A percentile compares a stretch with the other conserved stretches of the same genome.
These are phyloP conservation scores for Malurus elegans DNA, from an alignment of 2,113 vertebrate genomes.

Conservation along the genomic window DNA sequence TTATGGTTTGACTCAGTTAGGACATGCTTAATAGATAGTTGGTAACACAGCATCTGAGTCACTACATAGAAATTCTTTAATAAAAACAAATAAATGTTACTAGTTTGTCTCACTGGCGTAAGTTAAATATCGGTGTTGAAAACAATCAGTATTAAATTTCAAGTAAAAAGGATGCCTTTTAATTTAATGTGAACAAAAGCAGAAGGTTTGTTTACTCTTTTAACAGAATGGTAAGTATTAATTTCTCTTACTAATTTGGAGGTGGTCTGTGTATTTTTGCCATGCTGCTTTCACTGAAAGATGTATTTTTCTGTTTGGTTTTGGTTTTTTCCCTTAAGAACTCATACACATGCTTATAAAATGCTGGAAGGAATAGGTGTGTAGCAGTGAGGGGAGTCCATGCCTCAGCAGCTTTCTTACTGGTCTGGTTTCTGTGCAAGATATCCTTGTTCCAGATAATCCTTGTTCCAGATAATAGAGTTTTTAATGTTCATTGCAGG, in stretches of 20 bases:
- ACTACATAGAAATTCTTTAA: background rate
- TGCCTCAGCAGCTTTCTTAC: background rate
- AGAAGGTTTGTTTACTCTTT: background rate
- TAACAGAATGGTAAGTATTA: constrained; percentile 17
- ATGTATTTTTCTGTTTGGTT: background rate
- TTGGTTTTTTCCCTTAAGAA: background rate
- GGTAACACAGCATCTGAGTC: background rate
- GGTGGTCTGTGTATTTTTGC: background rate
- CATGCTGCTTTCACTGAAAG: background rate
- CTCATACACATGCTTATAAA: background rate
- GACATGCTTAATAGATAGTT: background rate
- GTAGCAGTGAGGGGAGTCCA: background rate
- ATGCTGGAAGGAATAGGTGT: background rate
- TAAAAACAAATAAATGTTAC: background rate
- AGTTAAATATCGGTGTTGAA: background rate
- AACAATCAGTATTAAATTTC: background rate
- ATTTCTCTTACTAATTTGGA: background rate
- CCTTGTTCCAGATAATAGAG: background rate
- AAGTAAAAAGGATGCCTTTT: background rate
- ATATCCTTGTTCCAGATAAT: background rate
- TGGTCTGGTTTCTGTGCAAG: background rate
- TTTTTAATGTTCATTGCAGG: background rate
- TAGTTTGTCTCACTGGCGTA: background rate
- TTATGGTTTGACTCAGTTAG: background rate
- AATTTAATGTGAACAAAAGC: background rate